A percentile compares a stretch with the other conserved stretches of the same genome.
These are phyloP conservation scores for Euspilapteryx auroguttella DNA, from an alignment of 2,888 invertebrate genomes.

Conservation along the genomic window DNA sequence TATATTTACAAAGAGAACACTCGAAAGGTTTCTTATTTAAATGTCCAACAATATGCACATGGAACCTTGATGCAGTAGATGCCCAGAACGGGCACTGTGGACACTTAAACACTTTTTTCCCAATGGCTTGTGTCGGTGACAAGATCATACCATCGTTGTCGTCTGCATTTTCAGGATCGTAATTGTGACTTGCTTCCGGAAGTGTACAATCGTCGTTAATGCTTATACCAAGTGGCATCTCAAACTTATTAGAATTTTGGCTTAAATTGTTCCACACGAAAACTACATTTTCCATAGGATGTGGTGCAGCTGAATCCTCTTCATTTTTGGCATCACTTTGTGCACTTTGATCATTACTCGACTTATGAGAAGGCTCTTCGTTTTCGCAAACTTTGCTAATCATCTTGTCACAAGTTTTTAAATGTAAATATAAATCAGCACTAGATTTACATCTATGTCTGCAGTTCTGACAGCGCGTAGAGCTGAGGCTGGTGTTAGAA, in stretches of 20 bases:
- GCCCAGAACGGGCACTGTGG: conserved; percentile 93
- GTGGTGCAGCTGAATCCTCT: conserved; percentile 60
- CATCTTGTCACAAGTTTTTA: conserved; percentile 68
- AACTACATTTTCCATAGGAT: conserved; percentile 80
- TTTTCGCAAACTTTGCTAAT: conserved; percentile 23
- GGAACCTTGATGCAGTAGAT: conserved; percentile 89
- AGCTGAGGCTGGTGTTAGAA: conserved; percentile 56
- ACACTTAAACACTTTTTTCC: conserved; percentile 86
- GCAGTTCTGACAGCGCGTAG: conserved; percentile 84
- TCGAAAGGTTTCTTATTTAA: conserved; percentile 92
- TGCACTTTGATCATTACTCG: too few relatives aligned
- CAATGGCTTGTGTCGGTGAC: conserved; percentile 63
- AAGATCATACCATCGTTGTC: conserved; percentile 64
- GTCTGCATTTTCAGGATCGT: conserved; percentile 34
- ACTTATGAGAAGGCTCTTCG: conserved; percentile 25
- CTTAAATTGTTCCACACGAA: conserved; percentile 80
- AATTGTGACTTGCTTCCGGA: conserved; percentile 28
- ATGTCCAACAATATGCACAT: conserved; percentile 92
- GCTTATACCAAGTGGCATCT: conserved; percentile 39
- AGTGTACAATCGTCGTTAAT: conserved; percentile 49
- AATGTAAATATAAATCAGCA: conserved; percentile 73
- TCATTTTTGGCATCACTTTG: conserved; percentile 34
- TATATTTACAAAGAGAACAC: conserved; percentile 90
- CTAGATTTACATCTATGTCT: conserved; percentile 86
- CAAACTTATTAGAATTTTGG: conserved; percentile 31